Percentiles rank a stretch among this genome's conserved stretches.
These are phyloP conservation scores for Tethya wilhelma DNA, from an alignment of 37 sponge, comb jelly and placozoan species.

Conservation along the genomic window DNA sequence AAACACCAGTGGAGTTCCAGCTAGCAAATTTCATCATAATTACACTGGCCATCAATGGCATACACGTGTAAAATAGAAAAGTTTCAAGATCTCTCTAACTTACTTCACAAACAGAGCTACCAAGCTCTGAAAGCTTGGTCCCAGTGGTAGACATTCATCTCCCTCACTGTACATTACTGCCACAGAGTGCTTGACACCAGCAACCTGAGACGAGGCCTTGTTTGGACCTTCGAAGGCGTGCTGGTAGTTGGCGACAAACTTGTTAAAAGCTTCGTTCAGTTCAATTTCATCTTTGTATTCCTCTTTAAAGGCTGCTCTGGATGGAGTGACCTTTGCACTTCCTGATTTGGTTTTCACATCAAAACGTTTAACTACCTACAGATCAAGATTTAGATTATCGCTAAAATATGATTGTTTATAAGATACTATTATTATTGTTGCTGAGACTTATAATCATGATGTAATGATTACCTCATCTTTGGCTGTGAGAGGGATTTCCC, in stretches of 20 bases:
- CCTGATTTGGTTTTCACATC: background rate
- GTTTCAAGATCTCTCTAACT: background rate
- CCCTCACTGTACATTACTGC: conserved; percentile 38
- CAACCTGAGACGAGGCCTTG: conserved; percentile 25
- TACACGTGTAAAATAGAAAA: background rate
- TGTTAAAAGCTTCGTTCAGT: conserved; percentile 59
- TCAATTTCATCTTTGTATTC: conserved; percentile 34
- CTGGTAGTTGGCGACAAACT: conserved; percentile 45
- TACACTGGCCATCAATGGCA: too few species aligned
- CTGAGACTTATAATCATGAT: too few species aligned
- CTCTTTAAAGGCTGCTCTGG: background rate
- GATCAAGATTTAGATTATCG: background rate
- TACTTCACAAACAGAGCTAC: conserved; percentile 21
- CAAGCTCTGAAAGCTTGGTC: conserved; percentile 61
- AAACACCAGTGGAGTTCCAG: too few species aligned
- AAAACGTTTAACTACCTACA: background rate
- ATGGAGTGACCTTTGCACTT: background rate
- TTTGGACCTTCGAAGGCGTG: conserved; percentile 57
- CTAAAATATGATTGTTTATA: background rate
- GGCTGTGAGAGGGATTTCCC: background rate
- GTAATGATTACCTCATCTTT: background rate
- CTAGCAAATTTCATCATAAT: too few species aligned
- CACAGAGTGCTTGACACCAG: conserved; percentile 6
- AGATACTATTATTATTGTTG: too few species aligned
- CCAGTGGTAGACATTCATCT: conserved; percentile 58